These are phyloP conservation scores for Adineta ricciae DNA, from an alignment of 2,888 invertebrate genomes.

Conservation along the genomic window DNA sequence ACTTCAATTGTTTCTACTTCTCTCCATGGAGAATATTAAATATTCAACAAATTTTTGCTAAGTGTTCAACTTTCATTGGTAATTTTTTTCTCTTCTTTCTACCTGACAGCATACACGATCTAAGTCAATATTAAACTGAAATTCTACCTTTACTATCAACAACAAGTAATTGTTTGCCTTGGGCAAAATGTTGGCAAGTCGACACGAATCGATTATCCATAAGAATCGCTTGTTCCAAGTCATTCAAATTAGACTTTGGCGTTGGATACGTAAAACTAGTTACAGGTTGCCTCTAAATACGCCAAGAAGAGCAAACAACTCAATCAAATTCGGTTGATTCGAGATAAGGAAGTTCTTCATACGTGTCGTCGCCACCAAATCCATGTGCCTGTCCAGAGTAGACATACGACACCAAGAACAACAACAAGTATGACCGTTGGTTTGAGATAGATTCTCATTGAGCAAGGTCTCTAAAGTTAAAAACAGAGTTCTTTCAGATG, in stretches of 20 bases:
- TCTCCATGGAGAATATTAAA: background rate
- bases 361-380: background rate
- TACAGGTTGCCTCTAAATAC: background rate
- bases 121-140: background rate
- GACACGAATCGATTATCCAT: background rate
- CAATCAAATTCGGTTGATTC: no score
- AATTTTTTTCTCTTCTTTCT: background rate
- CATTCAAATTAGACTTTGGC: background rate
- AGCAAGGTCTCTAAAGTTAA: background rate
- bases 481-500: background rate
- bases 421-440: background rate
- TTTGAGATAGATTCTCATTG: background rate
- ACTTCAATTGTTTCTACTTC: background rate
- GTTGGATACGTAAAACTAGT: background rate
- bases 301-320: no score
- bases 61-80: background rate
- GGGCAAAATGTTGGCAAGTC: constrained; percentile 6
- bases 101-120: background rate
- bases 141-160: constrained; percentile 1
- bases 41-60: background rate
- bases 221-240: background rate
- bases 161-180: background rate
- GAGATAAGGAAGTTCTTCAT: no score
- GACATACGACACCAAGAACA: background rate
- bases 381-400: background rate